phyloP scores from a whole-genome alignment of 2,888 invertebrate genomes.

The Dryococelus australis region DNA sequence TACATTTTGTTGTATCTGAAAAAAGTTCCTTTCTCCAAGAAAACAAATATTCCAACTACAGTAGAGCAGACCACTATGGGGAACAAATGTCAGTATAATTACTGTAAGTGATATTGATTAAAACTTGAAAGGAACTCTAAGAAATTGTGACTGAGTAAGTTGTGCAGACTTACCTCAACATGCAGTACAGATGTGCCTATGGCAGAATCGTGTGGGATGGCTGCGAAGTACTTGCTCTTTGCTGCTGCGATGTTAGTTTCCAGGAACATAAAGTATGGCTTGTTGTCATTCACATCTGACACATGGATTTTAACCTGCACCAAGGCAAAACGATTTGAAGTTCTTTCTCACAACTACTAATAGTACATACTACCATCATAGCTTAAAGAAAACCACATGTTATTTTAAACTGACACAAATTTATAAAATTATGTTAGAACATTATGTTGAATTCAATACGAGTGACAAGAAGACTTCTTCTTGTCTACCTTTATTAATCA shows the following conservation, averaged over 20 bases:
- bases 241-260: conserved; percentile 67
- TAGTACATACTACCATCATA: conserved; percentile 36
- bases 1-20: too few relatives aligned
- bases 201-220: conserved; percentile 73
- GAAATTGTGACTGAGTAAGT: not conserved
- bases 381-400: not conserved
- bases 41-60: too few relatives aligned
- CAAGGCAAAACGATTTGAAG: not conserved
- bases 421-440: too few relatives aligned
- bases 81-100: too few relatives aligned
- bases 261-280: conserved; percentile 81
- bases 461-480: too few relatives aligned
- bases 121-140: too few relatives aligned
- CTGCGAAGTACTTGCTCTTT: conserved; percentile 71
- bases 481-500: too few relatives aligned
- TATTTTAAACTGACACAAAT: not conserved
- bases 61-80: too few relatives aligned
- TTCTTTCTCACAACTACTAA: too few relatives aligned
- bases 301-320: conserved; percentile 78
- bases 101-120: too few relatives aligned
- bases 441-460: too few relatives aligned
- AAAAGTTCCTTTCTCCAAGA: too few relatives aligned
- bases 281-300: conserved; percentile 88
- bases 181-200: conserved; percentile 80
- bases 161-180: conserved; percentile 66